These are phyloP conservation scores for Sylvilagus bachmani DNA, from an alignment of 2,113 vertebrate species.

Conservation along the genomic window DNA sequence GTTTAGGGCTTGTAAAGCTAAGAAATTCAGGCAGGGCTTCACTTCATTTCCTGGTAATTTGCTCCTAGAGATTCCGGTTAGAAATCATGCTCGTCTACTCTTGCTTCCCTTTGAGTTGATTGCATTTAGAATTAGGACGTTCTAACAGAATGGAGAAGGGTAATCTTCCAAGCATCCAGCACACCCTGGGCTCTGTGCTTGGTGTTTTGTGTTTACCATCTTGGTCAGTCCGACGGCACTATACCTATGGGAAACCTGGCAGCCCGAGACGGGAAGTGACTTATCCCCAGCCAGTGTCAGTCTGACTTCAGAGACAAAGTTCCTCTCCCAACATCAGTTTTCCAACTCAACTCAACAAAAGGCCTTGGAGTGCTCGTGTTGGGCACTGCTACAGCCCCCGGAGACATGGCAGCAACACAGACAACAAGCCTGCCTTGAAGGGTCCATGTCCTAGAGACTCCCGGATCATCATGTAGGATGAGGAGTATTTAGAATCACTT, in stretches of 20 bases:
- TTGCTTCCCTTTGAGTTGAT: constrained; percentile 22
- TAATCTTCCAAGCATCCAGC: background rate
- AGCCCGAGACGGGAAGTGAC: background rate
- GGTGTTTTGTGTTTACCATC: too few species aligned
- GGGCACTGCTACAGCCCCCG: background rate
- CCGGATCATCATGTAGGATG: background rate
- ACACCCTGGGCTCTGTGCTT: too few species aligned
- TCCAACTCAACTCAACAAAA: background rate
- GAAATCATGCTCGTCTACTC: constrained; percentile 24
- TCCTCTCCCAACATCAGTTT: background rate
- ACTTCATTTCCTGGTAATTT: background rate
- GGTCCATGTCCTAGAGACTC: background rate
- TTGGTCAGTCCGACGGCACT: background rate
- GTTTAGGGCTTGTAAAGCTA: background rate
- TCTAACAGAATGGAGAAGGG: background rate
- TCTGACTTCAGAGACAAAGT: background rate
- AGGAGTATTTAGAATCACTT: background rate
- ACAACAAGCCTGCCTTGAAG: background rate
- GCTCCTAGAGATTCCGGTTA: background rate
- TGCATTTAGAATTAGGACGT: background rate
- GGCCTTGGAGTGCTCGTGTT: background rate
- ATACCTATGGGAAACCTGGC: background rate
- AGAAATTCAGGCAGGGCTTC: background rate
- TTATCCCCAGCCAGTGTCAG: background rate
- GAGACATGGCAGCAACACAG: background rate